These are phyloP conservation scores for Dryobates pubescens DNA, from an alignment of 2,797 vertebrate species.

Conservation along the genomic window DNA sequence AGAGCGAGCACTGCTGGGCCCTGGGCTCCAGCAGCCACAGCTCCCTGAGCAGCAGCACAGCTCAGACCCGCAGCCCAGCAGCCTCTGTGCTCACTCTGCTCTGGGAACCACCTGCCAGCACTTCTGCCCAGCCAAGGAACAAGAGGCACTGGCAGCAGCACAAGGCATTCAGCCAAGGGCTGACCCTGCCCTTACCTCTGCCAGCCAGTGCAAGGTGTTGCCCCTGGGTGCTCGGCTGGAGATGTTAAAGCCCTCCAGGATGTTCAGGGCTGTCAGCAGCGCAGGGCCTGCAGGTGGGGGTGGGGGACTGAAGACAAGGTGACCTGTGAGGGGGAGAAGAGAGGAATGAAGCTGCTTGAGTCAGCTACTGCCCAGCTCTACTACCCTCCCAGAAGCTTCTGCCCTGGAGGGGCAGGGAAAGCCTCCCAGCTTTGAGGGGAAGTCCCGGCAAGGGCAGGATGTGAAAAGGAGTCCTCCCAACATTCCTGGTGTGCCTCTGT, in stretches of 20 bases:
- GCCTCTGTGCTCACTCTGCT: background rate
- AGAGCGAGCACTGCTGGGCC: background rate
- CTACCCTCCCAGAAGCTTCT: background rate
- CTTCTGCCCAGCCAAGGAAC: background rate
- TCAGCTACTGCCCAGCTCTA: background rate
- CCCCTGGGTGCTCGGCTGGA: slow-evolving; percentile 84
- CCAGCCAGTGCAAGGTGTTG: slow-evolving; percentile 89
- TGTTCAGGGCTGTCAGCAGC: slow-evolving; percentile 93
- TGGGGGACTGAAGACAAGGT: slow-evolving; percentile 89
- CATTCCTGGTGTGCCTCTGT: background rate
- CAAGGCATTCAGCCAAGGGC: background rate
- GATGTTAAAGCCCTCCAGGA: slow-evolving; percentile 96
- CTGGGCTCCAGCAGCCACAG: background rate
- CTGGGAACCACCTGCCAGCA: background rate
- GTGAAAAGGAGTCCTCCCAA: background rate
- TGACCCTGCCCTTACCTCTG: slow-evolving; percentile 84
- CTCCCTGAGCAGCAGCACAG: background rate
- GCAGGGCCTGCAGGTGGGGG: slow-evolving; percentile 94
- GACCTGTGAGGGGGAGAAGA: slow-evolving; percentile 79
- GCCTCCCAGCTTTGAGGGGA: background rate
- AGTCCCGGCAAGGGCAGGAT: background rate
- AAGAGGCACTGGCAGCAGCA: background rate
- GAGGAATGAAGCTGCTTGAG: slow-evolving; percentile 5
- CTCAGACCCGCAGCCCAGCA: background rate
- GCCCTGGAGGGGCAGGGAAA: background rate